Percentiles rank a stretch among this genome's conserved stretches.
phyloP scores from a whole-genome alignment of 2,113 vertebrate species.

The Chloropsis cyanopogon region DNA sequence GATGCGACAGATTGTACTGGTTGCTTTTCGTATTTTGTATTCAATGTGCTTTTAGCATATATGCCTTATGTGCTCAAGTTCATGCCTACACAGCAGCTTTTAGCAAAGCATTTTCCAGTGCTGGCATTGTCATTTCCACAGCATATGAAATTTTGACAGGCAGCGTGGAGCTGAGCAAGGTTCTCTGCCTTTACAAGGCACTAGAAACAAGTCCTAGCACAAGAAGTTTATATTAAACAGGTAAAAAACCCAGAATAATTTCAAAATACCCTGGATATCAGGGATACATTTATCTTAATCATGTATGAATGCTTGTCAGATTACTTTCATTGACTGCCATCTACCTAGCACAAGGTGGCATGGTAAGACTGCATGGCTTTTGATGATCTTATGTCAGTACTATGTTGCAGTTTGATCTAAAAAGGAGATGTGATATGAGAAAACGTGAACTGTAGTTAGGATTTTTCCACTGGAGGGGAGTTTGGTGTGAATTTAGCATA shows the following conservation, averaged over 20 bases:
- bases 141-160: background rate
- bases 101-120: background rate
- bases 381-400: background rate
- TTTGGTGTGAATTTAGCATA: background rate
- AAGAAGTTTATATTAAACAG: background rate
- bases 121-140: background rate
- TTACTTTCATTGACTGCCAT: conserved; percentile 3
- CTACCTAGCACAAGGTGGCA: background rate
- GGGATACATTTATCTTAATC: background rate
- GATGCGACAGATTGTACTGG: background rate
- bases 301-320: background rate
- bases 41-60: background rate
- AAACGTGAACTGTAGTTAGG: background rate
- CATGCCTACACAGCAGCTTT: background rate
- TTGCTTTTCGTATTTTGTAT: background rate
- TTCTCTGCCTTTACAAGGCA: background rate
- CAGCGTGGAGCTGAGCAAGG: background rate
- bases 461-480: background rate
- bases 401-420: background rate
- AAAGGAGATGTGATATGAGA: background rate
- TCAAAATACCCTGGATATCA: background rate
- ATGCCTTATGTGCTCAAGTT: background rate
- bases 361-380: background rate
- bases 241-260: background rate
- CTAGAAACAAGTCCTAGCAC: background rate